phyloP scores from a whole-genome alignment of 2,113 vertebrate species.

The Prolemur simus region DNA sequence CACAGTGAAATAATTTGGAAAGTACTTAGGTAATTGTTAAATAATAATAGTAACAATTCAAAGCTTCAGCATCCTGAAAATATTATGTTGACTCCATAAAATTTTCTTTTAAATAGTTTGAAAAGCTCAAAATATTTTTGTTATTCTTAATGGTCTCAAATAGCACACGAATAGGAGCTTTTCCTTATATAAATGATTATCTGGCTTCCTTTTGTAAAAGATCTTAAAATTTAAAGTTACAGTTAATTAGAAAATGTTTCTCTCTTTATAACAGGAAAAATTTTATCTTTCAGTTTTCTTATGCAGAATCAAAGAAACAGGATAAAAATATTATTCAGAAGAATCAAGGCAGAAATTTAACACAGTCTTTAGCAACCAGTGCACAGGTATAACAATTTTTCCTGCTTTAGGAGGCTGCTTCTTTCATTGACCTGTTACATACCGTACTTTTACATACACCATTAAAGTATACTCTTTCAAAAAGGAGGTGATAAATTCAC shows the following conservation, averaged over 20 bases:
- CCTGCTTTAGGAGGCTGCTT: neutral
- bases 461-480: neutral
- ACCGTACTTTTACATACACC: neutral
- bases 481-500: neutral
- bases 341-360: neutral
- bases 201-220: neutral
- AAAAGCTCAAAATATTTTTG: conserved; percentile 24
- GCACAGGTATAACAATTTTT: fast-evolving
- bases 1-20: conserved; percentile 56
- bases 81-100: neutral
- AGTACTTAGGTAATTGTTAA: neutral
- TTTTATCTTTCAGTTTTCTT: neutral
- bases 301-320: neutral
- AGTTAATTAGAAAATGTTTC: neutral
- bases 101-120: neutral
- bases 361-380: neutral
- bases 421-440: neutral
- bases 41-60: neutral
- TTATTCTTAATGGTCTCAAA: neutral
- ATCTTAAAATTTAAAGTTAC: neutral
- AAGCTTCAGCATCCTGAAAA: neutral
- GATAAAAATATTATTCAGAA: neutral
- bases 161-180: neutral
- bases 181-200: neutral
- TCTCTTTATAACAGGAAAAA: neutral